These are phyloP conservation scores for Eunapius fragilis DNA, from an alignment of 37 sponge, comb jelly and placozoan genomes.

Conservation along the genomic window DNA sequence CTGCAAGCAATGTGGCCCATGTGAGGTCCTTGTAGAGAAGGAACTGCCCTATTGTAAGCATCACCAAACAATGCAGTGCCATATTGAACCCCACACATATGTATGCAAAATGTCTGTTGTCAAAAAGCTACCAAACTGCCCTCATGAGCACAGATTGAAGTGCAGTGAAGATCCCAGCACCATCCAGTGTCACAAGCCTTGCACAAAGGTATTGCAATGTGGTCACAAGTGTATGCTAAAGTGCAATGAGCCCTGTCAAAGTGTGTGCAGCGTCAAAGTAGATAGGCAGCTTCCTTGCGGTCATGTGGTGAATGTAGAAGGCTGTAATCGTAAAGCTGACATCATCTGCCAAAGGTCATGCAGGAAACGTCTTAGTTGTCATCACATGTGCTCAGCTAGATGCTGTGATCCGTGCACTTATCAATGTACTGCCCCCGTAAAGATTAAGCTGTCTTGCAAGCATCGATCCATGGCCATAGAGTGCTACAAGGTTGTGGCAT, in stretches of 20 bases:
- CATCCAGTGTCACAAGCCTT: too few relatives aligned
- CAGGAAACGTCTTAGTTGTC: constrained; percentile 24
- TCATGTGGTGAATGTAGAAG: neutral
- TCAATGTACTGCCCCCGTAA: constrained; percentile 23
- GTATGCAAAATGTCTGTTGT: neutral
- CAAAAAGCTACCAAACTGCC: neutral
- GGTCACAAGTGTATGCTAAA: constrained; percentile 36
- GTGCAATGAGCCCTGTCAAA: neutral
- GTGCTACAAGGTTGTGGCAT: constrained; percentile 21
- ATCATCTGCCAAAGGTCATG: constrained; percentile 10
- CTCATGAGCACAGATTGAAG: too few relatives aligned
- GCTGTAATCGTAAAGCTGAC: neutral
- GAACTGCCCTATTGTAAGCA: constrained; percentile 53
- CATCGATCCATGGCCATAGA: constrained; percentile 26
- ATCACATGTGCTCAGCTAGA: constrained; percentile 36
- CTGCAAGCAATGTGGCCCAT: neutral
- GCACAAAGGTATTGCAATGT: constrained; percentile 4
- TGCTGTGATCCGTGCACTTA: constrained; percentile 54
- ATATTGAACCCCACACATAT: constrained; percentile 20
- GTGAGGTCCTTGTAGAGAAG: constrained; percentile 9
- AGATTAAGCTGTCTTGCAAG: constrained; percentile 46
- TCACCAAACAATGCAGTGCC: constrained; percentile 21
- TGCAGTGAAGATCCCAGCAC: too few relatives aligned
- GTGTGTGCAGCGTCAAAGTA: neutral
- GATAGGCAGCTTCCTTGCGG: neutral